These are phyloP conservation scores for Platynereis dumerilii DNA, from an alignment of 2,888 invertebrate genomes.

Conservation along the genomic window DNA sequence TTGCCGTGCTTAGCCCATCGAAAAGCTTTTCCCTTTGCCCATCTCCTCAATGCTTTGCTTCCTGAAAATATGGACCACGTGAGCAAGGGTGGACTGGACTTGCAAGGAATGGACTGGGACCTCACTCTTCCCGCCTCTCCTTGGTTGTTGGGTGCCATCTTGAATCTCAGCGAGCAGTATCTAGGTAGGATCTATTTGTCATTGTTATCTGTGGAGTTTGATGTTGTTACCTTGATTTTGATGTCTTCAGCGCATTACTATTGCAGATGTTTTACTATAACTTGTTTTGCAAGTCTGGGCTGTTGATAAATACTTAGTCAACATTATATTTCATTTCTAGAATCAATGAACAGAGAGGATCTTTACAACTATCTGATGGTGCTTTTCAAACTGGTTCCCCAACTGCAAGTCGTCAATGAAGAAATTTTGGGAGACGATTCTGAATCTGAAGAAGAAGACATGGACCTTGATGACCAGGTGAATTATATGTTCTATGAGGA, in stretches of 20 bases:
- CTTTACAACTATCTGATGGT: constrained; percentile 67
- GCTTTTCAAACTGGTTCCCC: constrained; percentile 66
- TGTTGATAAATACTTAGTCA: no score
- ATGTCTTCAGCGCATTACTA: no score
- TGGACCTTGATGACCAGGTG: constrained; percentile 32
- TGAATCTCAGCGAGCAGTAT: constrained; percentile 72
- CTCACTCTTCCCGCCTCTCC: constrained; percentile 68
- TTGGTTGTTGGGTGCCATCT: constrained; percentile 74
- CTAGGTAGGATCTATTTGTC: no score
- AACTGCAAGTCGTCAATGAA: constrained; percentile 63
- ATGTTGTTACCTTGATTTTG: no score
- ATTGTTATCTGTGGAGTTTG: no score
- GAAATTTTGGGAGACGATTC: constrained; percentile 69
- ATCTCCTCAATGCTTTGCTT: constrained; percentile 53
- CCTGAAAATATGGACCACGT: constrained; percentile 1
- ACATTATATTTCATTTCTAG: constrained; percentile 65
- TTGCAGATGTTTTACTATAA: no score
- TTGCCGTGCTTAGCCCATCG: constrained; percentile 59
- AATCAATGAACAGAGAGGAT: constrained; percentile 36
- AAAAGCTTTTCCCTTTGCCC: constrained; percentile 56
- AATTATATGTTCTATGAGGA: no score
- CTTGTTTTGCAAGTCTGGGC: no score
- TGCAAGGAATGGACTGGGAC: background rate
- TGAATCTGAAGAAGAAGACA: constrained; percentile 62
- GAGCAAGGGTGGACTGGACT: background rate